A percentile compares a stretch with the other conserved stretches of the same genome.
Conservation (phyloP, 2,113 vertebrate species). For the Brachyhypopomus occidentalis region DNA sequence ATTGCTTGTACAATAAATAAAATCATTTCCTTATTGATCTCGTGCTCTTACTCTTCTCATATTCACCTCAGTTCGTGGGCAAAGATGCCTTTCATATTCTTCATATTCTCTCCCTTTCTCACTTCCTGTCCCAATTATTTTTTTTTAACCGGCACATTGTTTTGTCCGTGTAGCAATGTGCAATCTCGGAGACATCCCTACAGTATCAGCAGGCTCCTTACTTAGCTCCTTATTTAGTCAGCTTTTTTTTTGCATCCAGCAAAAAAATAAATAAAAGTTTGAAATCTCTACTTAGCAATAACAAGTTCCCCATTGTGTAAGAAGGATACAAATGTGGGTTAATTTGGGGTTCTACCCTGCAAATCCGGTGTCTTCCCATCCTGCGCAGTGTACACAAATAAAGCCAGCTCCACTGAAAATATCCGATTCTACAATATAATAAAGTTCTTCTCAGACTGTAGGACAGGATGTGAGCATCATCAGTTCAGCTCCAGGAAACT, state of each 20-base stretch:
- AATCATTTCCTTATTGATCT: too few species aligned
- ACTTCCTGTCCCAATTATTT: background rate
- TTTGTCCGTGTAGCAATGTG: background rate
- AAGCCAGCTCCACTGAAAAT: conserved; percentile 8
- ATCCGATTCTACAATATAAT: background rate
- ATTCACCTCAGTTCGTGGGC: too few species aligned
- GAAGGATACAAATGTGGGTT: background rate
- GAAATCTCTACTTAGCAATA: background rate
- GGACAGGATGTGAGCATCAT: background rate
- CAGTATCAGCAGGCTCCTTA: background rate
- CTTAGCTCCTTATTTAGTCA: background rate
- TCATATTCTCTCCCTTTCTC: background rate
- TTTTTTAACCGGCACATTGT: background rate
- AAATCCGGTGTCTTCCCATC: background rate
- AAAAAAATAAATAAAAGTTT: background rate
- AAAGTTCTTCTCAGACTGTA: background rate
- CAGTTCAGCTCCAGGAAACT: conserved; percentile 19
- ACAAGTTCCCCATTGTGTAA: background rate
- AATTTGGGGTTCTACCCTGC: background rate
- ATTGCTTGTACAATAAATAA: too few species aligned
- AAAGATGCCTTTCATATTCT: background rate
- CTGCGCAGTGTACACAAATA: background rate
- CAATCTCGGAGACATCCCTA: background rate
- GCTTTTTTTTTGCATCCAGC: background rate
- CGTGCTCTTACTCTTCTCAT: too few species aligned